Conservation (phyloP, 2,797 vertebrate genomes). For the Urocyon cinereoargenteus region DNA sequence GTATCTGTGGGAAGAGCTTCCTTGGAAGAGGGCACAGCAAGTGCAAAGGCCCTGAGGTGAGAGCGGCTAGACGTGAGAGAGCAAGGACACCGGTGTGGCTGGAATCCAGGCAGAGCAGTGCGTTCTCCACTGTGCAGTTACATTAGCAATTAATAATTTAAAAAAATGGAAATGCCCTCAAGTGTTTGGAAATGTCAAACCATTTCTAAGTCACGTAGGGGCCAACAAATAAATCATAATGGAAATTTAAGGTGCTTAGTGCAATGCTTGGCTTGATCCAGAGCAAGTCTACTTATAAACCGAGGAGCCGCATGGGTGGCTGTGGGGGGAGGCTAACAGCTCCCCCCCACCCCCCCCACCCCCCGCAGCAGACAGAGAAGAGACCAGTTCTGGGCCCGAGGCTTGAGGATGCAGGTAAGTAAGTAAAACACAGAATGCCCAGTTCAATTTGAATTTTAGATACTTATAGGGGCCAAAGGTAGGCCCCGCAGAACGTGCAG, state of each 20-base stretch:
- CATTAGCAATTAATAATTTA: background rate
- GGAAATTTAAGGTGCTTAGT: background rate
- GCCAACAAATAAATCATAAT: background rate
- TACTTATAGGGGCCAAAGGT: background rate
- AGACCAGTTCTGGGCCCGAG: background rate
- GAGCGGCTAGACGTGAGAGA: background rate
- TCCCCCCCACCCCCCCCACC: too few relatives aligned
- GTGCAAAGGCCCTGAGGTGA: background rate
- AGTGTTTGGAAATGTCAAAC: background rate
- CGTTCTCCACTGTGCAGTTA: fast-evolving
- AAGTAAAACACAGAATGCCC: background rate
- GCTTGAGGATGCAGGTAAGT: background rate
- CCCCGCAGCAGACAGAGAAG: background rate
- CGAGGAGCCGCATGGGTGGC: background rate
- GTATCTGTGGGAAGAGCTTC: background rate
- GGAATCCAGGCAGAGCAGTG: too few relatives aligned
- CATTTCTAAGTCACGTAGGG: background rate
- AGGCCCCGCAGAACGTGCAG: background rate
- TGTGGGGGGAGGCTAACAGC: background rate
- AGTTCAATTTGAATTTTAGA: background rate
- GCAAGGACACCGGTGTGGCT: background rate
- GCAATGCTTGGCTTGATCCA: background rate
- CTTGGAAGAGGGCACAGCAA: background rate
- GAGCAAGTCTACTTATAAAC: background rate
- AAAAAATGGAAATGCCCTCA: background rate